Evolutionary conservation across 2,888 invertebrate species (phyloP).

Genomic region (Pardosa pseudoannulata): DNA sequence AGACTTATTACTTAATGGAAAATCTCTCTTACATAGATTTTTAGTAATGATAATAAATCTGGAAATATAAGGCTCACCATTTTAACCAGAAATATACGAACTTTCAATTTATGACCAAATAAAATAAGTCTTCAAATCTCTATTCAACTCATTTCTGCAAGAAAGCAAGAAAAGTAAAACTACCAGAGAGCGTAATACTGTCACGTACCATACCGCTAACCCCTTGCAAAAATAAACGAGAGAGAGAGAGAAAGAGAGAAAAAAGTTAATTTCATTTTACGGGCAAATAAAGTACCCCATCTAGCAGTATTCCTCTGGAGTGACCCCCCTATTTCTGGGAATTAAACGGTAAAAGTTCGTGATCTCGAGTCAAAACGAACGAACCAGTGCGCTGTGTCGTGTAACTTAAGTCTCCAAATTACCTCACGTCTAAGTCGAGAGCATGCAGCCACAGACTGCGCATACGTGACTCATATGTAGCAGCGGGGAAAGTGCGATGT

Average conservation of each 20-base stretch:
- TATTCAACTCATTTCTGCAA: too few relatives aligned
- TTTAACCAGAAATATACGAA: too few relatives aligned
- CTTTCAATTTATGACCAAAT: too few relatives aligned
- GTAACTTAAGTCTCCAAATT: constrained; percentile 1
- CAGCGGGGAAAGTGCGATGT: background rate
- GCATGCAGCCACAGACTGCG: background rate
- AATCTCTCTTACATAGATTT: too few relatives aligned
- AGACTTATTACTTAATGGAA: too few relatives aligned
- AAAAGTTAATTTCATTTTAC: background rate
- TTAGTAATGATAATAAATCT: too few relatives aligned
- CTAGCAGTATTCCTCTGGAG: background rate
- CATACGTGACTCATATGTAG: background rate
- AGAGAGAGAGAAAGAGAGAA: too few relatives aligned
- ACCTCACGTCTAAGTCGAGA: background rate
- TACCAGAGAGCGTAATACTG: background rate
- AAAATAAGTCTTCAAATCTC: too few relatives aligned
- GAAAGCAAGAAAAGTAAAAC: too few relatives aligned
- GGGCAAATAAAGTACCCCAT: background rate
- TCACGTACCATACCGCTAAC: background rate
- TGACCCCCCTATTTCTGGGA: background rate
- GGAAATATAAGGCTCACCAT: too few relatives aligned
- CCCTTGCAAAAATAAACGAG: too few relatives aligned
- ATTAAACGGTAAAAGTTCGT: constrained; percentile 1
- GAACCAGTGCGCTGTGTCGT: background rate
- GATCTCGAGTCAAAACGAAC: background rate